A percentile compares a stretch with the other conserved stretches of the same genome.
phyloP scores from a whole-genome alignment of 2,888 invertebrate species.

The Tenthredo livida region DNA sequence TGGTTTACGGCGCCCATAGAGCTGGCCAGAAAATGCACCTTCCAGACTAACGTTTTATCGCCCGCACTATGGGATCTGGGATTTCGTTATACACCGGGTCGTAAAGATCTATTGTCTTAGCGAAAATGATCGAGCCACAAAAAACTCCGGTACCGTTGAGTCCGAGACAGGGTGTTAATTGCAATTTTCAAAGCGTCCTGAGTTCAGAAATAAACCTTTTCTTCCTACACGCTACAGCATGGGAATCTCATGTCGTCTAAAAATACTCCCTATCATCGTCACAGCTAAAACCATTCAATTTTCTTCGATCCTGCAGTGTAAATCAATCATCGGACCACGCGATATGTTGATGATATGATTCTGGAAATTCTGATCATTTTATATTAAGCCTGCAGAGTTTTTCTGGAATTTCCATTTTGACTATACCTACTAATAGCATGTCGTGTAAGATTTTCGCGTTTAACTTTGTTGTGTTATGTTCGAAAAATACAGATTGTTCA shows the following conservation, averaged over 20 bases:
- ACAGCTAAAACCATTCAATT: not conserved
- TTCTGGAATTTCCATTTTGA: not conserved
- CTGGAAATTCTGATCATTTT: not conserved
- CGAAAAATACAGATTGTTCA: slow-evolving; percentile 69
- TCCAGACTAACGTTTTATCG: slow-evolving; percentile 27
- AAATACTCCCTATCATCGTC: not conserved
- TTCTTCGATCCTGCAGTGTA: not conserved
- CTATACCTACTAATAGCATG: not conserved
- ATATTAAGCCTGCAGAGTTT: not conserved
- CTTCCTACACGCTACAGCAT: not conserved
- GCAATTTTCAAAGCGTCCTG: not conserved
- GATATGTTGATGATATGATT: too few species aligned
- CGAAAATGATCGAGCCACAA: slow-evolving; percentile 2
- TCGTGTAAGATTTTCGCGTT: not conserved
- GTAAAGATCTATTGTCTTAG: slow-evolving; percentile 25
- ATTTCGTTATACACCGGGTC: slow-evolving; percentile 20
- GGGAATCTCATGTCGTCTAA: not conserved
- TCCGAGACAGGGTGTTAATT: slow-evolving; percentile 17
- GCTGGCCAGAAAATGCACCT: slow-evolving; percentile 35
- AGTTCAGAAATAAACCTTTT: not conserved
- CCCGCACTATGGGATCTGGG: slow-evolving; percentile 15
- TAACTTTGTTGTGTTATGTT: not conserved
- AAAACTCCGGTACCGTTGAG: not conserved
- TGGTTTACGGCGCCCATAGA: slow-evolving; percentile 26
- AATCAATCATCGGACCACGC: not conserved